Base-by-base conservation (phyloP, 2,888 invertebrate species). In the Ischnura elegans region DNA sequence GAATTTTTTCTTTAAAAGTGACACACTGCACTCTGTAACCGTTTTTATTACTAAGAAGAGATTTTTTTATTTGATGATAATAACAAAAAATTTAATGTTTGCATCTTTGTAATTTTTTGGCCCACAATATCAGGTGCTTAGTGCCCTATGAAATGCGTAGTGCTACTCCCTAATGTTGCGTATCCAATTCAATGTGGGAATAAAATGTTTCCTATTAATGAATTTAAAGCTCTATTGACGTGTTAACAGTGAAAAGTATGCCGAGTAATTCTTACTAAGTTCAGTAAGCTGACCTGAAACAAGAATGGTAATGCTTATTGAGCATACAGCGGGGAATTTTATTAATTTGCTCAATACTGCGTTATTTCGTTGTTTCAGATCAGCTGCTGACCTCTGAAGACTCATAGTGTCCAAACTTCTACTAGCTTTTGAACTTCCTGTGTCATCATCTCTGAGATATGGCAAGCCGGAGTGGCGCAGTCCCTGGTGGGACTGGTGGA, bases 341-440 rank as follows among this genome's bases (percentile, higher is more conserved):
- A 94, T 84, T 95, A n/a, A 94, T 93, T 94, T 47, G 93, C 94
- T 93, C 93, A 19, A 66, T 90, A 93, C 94, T 94, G 94, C 93
- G 94, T 43, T 94, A 94, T 94, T 94, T 95, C 94, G 96, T 96
- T 97, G 97, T 97, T 97, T 97, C 97, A 97, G 97, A 97, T 96
- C 96, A 96, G 96, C 96, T 95, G 95, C 95, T 95, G 95, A 94
- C 87, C 94, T 94, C 94, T 94, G 86, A 61, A 87, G 61, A 61
- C 86, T 85, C 87, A 94, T 84, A 87, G 87, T 42, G 93, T 90
- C 61, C 66, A 61, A 86, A 93, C 93, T 85, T 47, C 94, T 94
- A 94, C 96, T 96, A 96, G 96, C 96, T 47, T 95, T 95, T 61
- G 95, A 95, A 94, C 95, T 96, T 84, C 96, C 96, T 94, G 96